Conservation (phyloP, 2,888 invertebrate genomes). For the Yponomeuta evonymella region DNA sequence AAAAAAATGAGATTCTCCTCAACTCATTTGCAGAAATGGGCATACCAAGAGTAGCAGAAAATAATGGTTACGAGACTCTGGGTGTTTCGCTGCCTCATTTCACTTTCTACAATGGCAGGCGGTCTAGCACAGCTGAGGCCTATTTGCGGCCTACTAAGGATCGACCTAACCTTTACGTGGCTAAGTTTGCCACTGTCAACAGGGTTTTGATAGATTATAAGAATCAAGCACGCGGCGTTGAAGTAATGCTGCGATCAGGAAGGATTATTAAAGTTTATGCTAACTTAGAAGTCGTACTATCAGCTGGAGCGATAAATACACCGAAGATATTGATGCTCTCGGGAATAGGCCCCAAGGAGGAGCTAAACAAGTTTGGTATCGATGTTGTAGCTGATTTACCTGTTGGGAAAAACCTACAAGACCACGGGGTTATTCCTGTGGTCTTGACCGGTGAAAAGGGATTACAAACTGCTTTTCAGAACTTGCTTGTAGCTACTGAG, state of each 20-base stretch:
- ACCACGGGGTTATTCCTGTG: conserved; percentile 44
- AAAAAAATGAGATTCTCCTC: conserved; percentile 36
- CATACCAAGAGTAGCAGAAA: conserved; percentile 37
- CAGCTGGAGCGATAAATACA: conserved; percentile 53
- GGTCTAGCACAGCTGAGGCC: conserved; percentile 59
- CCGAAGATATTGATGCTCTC: conserved; percentile 60
- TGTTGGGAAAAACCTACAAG: conserved; percentile 57
- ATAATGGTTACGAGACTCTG: conserved; percentile 36
- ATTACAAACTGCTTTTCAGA: conserved; percentile 29
- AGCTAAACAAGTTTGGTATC: conserved; percentile 41
- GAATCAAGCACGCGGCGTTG: conserved; percentile 43
- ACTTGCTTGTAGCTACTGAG: conserved; percentile 32
- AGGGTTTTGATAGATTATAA: conserved; percentile 47
- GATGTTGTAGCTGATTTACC: conserved; percentile 46
- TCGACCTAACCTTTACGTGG: conserved; percentile 45
- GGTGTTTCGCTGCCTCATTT: conserved; percentile 42
- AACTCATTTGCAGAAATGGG: conserved; percentile 43
- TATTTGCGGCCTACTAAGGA: conserved; percentile 41
- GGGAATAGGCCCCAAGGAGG: conserved; percentile 50
- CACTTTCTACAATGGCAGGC: conserved; percentile 43
- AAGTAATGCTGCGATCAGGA: conserved; percentile 35
- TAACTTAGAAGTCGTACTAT: conserved; percentile 50
- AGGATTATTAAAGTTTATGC: conserved; percentile 39
- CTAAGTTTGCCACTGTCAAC: conserved; percentile 46
- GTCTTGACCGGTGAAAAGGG: conserved; percentile 43